A percentile compares a stretch with the other conserved stretches of the same genome.
Conservation (phyloP, 2,113 vertebrate genomes). For the Boleophthalmus pectinirostris region DNA sequence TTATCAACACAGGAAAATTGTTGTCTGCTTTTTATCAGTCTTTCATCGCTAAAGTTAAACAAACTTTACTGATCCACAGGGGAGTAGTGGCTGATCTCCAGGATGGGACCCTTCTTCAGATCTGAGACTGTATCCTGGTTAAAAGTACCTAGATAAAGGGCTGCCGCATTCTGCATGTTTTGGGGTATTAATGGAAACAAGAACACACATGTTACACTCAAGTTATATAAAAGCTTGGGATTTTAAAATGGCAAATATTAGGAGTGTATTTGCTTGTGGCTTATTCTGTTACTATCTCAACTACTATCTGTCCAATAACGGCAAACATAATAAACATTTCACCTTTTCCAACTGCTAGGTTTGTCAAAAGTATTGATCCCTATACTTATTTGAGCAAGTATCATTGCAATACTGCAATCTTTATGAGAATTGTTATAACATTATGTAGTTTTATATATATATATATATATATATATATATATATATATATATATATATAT, state of each 20-base stretch:
- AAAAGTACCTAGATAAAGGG: not conserved
- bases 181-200: not conserved
- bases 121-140: not conserved
- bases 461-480: too few species aligned
- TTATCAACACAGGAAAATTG: not conserved
- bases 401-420: too few species aligned
- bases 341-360: not conserved
- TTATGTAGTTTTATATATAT: too few species aligned
- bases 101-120: not conserved
- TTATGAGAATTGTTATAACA: too few species aligned
- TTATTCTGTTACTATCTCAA: too few species aligned
- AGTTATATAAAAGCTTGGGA: too few species aligned
- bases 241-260: too few species aligned
- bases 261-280: too few species aligned
- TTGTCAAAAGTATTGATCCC: not conserved
- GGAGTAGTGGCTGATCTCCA: not conserved
- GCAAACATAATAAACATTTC: not conserved
- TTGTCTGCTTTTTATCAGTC: not conserved
- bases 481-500: too few species aligned
- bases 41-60: not conserved
- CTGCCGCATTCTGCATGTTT: not conserved
- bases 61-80: not conserved
- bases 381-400: too few species aligned
- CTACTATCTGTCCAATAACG: not conserved
- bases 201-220: not conserved